Evolutionary conservation across 2,797 vertebrate species (phyloP).

Genomic region (Phyllotis vaccarum): DNA sequence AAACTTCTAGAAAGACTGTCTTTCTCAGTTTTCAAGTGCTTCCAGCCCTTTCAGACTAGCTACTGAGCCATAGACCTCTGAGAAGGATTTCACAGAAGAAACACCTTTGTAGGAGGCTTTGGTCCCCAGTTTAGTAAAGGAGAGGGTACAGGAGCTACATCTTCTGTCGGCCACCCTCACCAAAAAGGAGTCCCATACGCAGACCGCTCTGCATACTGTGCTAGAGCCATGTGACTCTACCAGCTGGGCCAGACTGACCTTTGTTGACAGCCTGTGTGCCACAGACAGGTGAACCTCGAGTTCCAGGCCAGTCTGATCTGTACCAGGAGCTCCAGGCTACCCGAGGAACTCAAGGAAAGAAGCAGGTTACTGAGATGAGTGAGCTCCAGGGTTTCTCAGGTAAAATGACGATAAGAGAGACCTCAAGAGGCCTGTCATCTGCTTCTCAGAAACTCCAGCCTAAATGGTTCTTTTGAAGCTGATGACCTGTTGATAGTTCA

Average conservation of each 20-base stretch:
- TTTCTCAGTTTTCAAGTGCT: background rate
- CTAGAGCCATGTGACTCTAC: background rate
- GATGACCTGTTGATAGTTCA: background rate
- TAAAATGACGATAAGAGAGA: background rate
- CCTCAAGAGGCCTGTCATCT: background rate
- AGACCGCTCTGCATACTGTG: background rate
- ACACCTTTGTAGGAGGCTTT: background rate
- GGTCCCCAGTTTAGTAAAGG: background rate
- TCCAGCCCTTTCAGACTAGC: background rate
- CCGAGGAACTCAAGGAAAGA: background rate
- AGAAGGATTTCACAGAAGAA: conserved; percentile 41
- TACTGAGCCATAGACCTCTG: background rate
- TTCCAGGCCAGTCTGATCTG: background rate
- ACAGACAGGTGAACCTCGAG: background rate
- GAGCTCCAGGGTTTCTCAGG: conserved; percentile 8
- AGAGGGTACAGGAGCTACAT: background rate
- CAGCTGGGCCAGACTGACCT: background rate
- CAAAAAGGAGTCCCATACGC: background rate
- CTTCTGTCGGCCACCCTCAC: too few relatives aligned
- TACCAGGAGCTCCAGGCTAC: background rate
- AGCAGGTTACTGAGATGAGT: conserved; percentile 29
- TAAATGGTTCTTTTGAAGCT: background rate
- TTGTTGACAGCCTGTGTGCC: background rate
- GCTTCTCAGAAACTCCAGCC: conserved; percentile 19
- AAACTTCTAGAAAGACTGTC: background rate